Evolutionary conservation across 2,888 invertebrate genomes (phyloP).

Genomic region (Nomada fabriciana): DNA sequence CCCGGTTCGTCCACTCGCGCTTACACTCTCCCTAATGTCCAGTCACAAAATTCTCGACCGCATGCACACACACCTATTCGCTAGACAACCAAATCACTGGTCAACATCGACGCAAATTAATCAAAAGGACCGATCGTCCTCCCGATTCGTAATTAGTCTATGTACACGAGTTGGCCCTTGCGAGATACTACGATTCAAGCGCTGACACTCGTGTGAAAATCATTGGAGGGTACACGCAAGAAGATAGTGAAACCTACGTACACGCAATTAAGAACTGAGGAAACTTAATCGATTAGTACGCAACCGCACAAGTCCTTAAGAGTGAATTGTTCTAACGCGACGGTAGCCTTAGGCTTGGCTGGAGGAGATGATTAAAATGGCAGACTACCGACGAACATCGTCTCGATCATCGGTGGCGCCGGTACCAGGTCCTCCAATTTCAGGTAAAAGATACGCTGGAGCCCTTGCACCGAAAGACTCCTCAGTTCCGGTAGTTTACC

Average conservation of each 20-base stretch:
- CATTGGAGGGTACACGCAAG: constrained; percentile 59
- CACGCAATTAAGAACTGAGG: constrained; percentile 62
- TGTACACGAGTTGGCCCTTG: constrained; percentile 2
- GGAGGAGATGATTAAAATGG: constrained; percentile 89
- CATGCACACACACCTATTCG: constrained; percentile 11
- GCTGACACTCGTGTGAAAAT: constrained; percentile 27
- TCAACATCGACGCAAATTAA: constrained; percentile 7
- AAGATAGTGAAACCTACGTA: constrained; percentile 64
- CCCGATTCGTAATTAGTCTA: neutral
- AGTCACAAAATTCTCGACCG: neutral
- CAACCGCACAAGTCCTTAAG: constrained; percentile 53
- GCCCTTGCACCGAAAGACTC: constrained; percentile 96
- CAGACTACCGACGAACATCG: constrained; percentile 97
- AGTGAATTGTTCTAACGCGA: constrained; percentile 63
- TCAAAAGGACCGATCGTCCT: neutral
- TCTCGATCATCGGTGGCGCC: constrained; percentile 96
- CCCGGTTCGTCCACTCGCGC: constrained; percentile 25
- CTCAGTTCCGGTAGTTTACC: constrained; percentile 97
- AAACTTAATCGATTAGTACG: constrained; percentile 63
- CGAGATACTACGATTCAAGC: neutral
- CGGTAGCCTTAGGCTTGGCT: constrained; percentile 54
- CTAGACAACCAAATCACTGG: neutral
- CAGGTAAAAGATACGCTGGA: constrained; percentile 97
- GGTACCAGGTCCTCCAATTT: constrained; percentile 96
- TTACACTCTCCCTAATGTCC: constrained; percentile 2